Evolutionary conservation across 1,140 invertebrate genomes (phyloP), one percentile per base, ranked within the genome.

Genomic region (Phymastichus coffea): DNA sequence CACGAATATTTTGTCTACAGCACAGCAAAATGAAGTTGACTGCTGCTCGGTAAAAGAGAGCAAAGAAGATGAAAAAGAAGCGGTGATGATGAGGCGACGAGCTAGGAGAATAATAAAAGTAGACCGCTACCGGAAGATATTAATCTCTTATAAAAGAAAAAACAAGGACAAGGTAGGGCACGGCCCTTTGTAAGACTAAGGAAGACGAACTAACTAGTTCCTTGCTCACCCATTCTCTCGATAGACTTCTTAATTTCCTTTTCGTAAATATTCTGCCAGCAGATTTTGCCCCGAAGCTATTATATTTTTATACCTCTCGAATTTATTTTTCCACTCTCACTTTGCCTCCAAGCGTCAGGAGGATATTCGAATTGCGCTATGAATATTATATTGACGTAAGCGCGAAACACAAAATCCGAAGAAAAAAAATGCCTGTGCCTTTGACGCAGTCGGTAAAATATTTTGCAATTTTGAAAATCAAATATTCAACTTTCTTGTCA

Each of bases 181-280:
- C 20, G 40, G n/a, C 1, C 4, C 12, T n/a, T n/a, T n/a, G n/a
- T 15, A 15, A 40, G 37, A 4, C 10, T 14, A 17, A 38, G 3
- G 23, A 49, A n/a, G 15, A 47, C 23, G 6, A 40, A n/a, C n/a
- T n/a, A n/a, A 51, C 6, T 26, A 17, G n/a, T 26, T 44, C n/a
- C 37, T 52, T 19, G 19, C 8, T n/a, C 35, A 26, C 15, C 37
- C 20, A 40, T n/a, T 19, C 38, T 51, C 37, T 43, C 48, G 47
- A 58, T 58, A 58, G 43, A 58, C 46, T 49, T 58, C 56, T 58
- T 58, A 51, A 51, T 58, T 58, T 58, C 19, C 47, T 58, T 58
- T 51, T 7, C 37, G 47, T 58, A 58, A 58, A 58, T 58, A 58
- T 51, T 58, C 46, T 38, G 17, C 20, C 17, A 25, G 19, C 28